Conservation (phyloP, 1,140 invertebrate species). For the Calosoma granatense region DNA sequence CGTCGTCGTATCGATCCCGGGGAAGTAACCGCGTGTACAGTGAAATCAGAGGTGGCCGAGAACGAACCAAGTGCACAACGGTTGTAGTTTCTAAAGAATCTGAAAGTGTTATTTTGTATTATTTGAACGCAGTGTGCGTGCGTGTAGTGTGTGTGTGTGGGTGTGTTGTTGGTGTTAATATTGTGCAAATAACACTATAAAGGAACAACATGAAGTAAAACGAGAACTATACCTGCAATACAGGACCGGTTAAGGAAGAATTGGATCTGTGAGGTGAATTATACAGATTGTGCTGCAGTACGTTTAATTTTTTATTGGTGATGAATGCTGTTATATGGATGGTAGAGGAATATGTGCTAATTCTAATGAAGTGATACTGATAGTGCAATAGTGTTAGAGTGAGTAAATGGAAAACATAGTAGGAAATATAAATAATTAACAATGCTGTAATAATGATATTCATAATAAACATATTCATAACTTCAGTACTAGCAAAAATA, state of each 20-base stretch:
- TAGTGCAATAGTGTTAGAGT: too few species aligned
- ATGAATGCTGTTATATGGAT: not conserved
- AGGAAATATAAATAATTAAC: too few species aligned
- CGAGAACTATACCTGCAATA: not conserved
- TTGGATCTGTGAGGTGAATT: not conserved
- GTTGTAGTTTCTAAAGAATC: too few species aligned
- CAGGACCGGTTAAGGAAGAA: not conserved
- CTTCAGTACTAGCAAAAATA: too few species aligned
- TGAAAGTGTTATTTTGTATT: not conserved
- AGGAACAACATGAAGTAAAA: too few species aligned
- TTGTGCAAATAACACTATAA: not conserved
- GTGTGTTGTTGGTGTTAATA: not conserved
- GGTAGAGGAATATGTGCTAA: too few species aligned
- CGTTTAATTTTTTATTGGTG: not conserved
- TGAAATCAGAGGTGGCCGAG: not conserved
- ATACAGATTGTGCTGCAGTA: not conserved
- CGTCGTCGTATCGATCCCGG: not conserved
- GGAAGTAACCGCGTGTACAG: constrained; percentile 4
- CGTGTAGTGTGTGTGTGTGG: not conserved
- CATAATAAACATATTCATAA: too few species aligned
- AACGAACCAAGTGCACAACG: not conserved
- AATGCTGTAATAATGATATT: too few species aligned
- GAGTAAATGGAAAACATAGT: too few species aligned
- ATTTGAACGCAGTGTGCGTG: not conserved
- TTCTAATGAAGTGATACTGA: too few species aligned